These are phyloP conservation scores for Ericerus pela DNA, from an alignment of 1,140 invertebrate species.

Conservation along the genomic window DNA sequence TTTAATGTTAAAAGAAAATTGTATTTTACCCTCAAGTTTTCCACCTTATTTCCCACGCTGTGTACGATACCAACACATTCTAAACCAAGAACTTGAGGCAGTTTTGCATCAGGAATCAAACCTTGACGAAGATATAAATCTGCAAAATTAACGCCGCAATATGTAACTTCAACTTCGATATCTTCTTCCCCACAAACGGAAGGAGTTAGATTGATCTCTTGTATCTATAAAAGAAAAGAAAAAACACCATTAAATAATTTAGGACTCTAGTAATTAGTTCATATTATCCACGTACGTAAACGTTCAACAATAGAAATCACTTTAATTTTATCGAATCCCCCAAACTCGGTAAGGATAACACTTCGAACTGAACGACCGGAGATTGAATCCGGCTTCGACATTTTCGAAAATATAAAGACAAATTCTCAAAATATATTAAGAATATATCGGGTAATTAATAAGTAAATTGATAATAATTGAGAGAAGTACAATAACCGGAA, in stretches of 20 bases:
- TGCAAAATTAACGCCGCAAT: constrained; percentile 39
- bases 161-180: constrained; percentile 36
- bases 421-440: too few relatives aligned
- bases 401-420: too few relatives aligned
- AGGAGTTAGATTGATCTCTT: not conserved
- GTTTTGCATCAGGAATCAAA: constrained; percentile 26
- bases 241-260: too few relatives aligned
- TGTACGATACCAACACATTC: constrained; percentile 59
- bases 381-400: too few relatives aligned
- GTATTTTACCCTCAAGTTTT: constrained; percentile 37
- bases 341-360: constrained; percentile 24
- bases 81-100: constrained; percentile 34
- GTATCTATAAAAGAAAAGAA: not conserved
- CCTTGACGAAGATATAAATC: constrained; percentile 36
- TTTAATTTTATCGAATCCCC: constrained; percentile 24
- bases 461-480: too few relatives aligned
- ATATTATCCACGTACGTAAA: too few relatives aligned
- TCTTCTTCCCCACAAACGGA: constrained; percentile 28
- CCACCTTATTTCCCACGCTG: constrained; percentile 63
- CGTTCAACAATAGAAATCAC: constrained; percentile 20
- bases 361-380: constrained; percentile 20
- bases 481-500: too few relatives aligned
- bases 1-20: too few relatives aligned
- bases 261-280: too few relatives aligned
- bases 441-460: too few relatives aligned